phyloP scores from a whole-genome alignment of 1,140 invertebrate genomes.

The Drosophila trapezifrons region DNA sequence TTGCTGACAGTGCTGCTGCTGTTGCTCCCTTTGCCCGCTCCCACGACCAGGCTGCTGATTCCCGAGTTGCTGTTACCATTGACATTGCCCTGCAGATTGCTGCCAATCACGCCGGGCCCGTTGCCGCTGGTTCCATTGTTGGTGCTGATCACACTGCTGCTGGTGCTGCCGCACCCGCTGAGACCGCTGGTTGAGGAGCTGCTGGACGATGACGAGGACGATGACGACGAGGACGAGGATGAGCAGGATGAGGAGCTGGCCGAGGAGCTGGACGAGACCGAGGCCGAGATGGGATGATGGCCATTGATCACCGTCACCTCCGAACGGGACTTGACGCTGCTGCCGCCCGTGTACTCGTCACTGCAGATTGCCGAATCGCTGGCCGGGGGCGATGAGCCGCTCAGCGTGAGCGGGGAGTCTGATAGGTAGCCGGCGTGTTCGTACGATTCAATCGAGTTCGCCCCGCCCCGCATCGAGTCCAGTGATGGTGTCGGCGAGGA shows the following conservation, averaged over 20 bases:
- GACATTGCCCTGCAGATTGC: constrained; percentile 54
- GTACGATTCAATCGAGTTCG: constrained; percentile 93
- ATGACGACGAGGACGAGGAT: constrained; percentile 65
- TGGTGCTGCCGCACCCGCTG: constrained; percentile 77
- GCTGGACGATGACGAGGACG: constrained; percentile 69
- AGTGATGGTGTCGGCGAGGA: constrained; percentile 94
- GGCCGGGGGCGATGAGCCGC: constrained; percentile 91
- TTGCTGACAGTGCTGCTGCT: constrained; percentile 32
- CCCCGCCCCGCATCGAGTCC: constrained; percentile 94
- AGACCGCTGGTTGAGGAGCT: constrained; percentile 75
- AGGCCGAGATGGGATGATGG: constrained; percentile 81
- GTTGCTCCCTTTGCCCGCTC: constrained; percentile 57
- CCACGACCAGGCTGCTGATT: constrained; percentile 67
- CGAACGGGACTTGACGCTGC: constrained; percentile 61
- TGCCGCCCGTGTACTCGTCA: constrained; percentile 85
- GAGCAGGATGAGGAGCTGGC: constrained; percentile 79
- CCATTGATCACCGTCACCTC: constrained; percentile 71
- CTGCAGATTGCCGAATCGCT: constrained; percentile 91
- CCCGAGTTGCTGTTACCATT: constrained; percentile 47
- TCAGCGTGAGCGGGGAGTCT: constrained; percentile 91
- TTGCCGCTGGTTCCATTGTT: constrained; percentile 50
- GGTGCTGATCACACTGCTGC: constrained; percentile 69
- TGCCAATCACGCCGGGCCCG: constrained; percentile 78
- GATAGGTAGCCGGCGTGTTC: constrained; percentile 87
- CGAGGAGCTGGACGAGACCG: constrained; percentile 75